Evolutionary conservation across 2,113 vertebrate species (phyloP), one percentile per base, ranked within the genome.

Genomic region (Potamarius usumacintae): DNA sequence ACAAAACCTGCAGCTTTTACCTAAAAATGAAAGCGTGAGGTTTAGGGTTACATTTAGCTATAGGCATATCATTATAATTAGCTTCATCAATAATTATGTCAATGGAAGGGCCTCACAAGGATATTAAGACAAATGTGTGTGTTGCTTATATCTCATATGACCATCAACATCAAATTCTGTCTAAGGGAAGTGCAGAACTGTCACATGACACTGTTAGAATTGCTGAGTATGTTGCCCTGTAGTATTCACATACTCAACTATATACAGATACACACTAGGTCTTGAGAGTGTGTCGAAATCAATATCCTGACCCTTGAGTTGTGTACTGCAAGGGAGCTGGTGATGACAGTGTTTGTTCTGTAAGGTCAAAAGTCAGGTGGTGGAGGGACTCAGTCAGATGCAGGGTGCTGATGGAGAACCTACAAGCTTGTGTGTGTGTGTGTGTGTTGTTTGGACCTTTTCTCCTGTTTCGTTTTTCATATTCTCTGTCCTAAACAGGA

Each of bases 291-390:
- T 90, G 82, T 87, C 71, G 87, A 90, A 90, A 89, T 78, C n/a
- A 55, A 84, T 87, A 90, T 89, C 88, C 92, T 85, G 87, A 90
- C 89, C 87, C 50, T 60, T 72, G 57, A 94, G 93, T 95, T 95
- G 93, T 92, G 89, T 89, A 90, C 74, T 85, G 77, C 91, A 91
- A 92, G 90, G 93, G 92, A 93, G 92, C 93, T 82, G 85, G 91
- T 82, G 93, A 93, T 93, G 94, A 95, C 93, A 94, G 93, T 92
- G 77, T 92, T 92, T 93, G 94, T 93, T 95, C 93, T 92, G 92
- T 92, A 63, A 85, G 93, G 94, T 95, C 92, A 89, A 79, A 94
- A 94, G 94, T 93, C 88, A 92, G 14, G 50, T 62, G 89, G 79
- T 89, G 90, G 82, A 93, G 89, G 48, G 92, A 60, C 34, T 85